Evolutionary conservation across 2,113 vertebrate species (phyloP).

Genomic region (Chroicocephalus ridibundus): DNA sequence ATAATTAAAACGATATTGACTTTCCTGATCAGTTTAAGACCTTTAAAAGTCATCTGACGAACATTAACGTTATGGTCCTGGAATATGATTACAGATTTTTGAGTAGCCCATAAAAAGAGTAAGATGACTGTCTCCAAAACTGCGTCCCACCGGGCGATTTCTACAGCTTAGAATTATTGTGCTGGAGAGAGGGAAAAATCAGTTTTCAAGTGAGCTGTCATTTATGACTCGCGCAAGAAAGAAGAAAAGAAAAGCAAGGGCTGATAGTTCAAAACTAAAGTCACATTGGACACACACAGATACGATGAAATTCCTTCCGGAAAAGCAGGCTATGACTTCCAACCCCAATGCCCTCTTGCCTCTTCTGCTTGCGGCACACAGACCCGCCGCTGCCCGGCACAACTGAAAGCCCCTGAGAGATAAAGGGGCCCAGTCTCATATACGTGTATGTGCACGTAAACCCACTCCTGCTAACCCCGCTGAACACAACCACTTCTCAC

Average conservation of each 20-base stretch:
- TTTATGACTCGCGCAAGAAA: background rate
- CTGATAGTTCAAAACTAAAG: background rate
- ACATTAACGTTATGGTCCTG: background rate
- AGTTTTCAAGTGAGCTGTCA: background rate
- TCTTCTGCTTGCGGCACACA: background rate
- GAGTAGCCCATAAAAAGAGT: background rate
- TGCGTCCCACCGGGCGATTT: background rate
- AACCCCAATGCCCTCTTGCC: background rate
- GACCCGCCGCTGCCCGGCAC: background rate
- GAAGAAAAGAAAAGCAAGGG: background rate
- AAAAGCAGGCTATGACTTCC: background rate
- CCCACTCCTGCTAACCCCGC: no score
- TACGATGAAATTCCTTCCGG: background rate
- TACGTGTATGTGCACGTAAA: no score
- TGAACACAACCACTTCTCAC: background rate
- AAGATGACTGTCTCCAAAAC: conserved; percentile 10
- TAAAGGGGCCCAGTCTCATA: background rate
- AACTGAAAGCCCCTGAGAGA: background rate
- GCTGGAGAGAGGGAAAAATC: background rate
- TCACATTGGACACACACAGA: background rate
- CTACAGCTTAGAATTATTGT: background rate
- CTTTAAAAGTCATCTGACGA: background rate
- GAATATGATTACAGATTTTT: background rate
- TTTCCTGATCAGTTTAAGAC: background rate
- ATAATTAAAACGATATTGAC: background rate